Evolutionary conservation across 1,140 invertebrate genomes (phyloP).

Genomic region (Sarcophaga peregrina): DNA sequence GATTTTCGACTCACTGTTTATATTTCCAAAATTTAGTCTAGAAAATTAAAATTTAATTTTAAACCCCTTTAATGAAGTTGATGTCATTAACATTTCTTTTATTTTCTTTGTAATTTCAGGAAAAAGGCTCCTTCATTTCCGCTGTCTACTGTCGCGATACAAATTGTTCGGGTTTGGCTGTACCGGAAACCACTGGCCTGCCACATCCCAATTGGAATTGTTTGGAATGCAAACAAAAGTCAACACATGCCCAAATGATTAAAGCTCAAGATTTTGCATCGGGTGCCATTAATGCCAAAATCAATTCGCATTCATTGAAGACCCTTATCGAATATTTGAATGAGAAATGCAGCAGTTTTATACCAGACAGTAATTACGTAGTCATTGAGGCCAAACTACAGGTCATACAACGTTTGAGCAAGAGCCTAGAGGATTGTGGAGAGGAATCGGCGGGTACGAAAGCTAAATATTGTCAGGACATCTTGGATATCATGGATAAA

Average conservation of each 20-base stretch:
- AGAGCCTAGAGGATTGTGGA: conserved; percentile 57
- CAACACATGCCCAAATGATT: conserved; percentile 61
- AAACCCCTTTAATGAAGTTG: no score
- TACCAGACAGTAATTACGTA: conserved; percentile 59
- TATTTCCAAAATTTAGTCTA: no score
- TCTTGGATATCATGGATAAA: conserved; percentile 64
- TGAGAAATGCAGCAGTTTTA: conserved; percentile 60
- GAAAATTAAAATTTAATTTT: no score
- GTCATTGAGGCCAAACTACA: conserved; percentile 63
- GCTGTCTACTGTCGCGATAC: conserved; percentile 62
- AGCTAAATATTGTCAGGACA: conserved; percentile 63
- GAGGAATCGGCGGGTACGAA: conserved; percentile 54
- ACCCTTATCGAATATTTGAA: conserved; percentile 60
- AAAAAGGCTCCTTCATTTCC: conserved; percentile 61
- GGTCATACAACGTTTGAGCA: conserved; percentile 53
- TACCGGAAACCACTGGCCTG: conserved; percentile 59
- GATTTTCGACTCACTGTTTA: no score
- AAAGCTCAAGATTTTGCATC: conserved; percentile 62
- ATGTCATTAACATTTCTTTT: neutral
- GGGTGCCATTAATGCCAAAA: conserved; percentile 61
- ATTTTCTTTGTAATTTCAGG: conserved; percentile 45
- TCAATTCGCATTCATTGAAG: conserved; percentile 59
- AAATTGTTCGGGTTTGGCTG: conserved; percentile 59
- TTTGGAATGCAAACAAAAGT: conserved; percentile 61
- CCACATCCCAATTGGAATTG: conserved; percentile 65